Conservation (phyloP, 2,797 vertebrate species). For the Manis javanica region DNA sequence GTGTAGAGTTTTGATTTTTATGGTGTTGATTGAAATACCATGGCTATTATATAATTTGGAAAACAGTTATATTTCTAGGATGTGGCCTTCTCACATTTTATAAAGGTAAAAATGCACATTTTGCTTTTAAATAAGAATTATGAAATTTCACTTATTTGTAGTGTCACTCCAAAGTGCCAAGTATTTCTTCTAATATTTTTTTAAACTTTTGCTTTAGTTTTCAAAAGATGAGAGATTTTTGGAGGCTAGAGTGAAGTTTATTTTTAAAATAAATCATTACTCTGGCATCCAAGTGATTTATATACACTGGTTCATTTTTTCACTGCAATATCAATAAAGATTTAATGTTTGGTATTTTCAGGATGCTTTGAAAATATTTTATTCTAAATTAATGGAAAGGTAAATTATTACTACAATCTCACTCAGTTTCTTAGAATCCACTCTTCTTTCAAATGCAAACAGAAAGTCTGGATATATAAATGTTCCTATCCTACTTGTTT, state of each 20-base stretch:
- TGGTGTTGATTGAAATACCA: neutral
- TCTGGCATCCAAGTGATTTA: neutral
- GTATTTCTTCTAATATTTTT: neutral
- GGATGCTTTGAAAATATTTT: constrained; percentile 18
- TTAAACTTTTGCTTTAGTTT: neutral
- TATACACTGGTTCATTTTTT: neutral
- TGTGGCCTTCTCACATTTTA: neutral
- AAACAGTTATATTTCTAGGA: neutral
- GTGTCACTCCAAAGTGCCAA: neutral
- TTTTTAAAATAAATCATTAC: neutral
- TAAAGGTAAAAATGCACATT: neutral
- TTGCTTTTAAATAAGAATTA: constrained; percentile 1
- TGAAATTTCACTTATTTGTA: neutral
- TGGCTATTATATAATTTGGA: neutral
- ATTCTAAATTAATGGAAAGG: neutral
- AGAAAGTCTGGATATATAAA: neutral
- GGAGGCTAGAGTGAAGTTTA: neutral
- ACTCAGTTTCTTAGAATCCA: neutral
- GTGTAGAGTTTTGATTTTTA: neutral
- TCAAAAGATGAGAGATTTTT: neutral
- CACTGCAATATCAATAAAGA: neutral
- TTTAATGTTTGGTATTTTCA: neutral
- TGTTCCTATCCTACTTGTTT: neutral
- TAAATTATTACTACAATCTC: neutral
- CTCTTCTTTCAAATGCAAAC: neutral